These are phyloP conservation scores for Calephelis virginiensis DNA, from an alignment of 1,140 invertebrate genomes.

Conservation along the genomic window DNA sequence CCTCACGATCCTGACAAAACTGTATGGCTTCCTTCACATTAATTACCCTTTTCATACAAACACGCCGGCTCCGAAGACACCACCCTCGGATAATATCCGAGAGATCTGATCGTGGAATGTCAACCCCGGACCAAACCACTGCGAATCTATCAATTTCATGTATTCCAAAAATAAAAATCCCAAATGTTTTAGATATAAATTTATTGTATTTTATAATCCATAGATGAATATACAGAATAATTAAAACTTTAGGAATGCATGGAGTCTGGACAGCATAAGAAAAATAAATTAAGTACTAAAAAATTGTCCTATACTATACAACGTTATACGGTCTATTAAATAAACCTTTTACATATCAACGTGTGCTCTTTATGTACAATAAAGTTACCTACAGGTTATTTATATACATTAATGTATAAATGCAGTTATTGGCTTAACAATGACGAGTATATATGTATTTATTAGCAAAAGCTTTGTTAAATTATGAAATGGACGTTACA, in stretches of 20 bases:
- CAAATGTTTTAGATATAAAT: constrained; percentile 38
- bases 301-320: constrained; percentile 55
- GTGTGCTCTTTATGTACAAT: constrained; percentile 58
- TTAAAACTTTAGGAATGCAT: constrained; percentile 66
- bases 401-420: constrained; percentile 41
- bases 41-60: too few relatives aligned
- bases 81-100: too few relatives aligned
- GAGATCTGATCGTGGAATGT: too few relatives aligned
- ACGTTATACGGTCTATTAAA: constrained; percentile 56
- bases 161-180: constrained; percentile 21
- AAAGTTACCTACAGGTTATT: constrained; percentile 34
- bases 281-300: constrained; percentile 73
- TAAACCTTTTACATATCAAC: constrained; percentile 51
- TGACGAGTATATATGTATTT: constrained; percentile 16
- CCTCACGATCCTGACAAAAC: too few relatives aligned
- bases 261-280: constrained; percentile 53
- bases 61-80: too few relatives aligned
- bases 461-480: constrained; percentile 16
- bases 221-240: constrained; percentile 60
- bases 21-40: too few relatives aligned
- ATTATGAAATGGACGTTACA: constrained; percentile 20
- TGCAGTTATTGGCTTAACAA: constrained; percentile 32
- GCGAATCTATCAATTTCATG: too few relatives aligned
- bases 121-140: too few relatives aligned
- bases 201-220: constrained; percentile 56